Evolutionary conservation across 2,797 vertebrate genomes (phyloP), one percentile per base, ranked within the genome.

Genomic region (Rhynchonycteris naso): DNA sequence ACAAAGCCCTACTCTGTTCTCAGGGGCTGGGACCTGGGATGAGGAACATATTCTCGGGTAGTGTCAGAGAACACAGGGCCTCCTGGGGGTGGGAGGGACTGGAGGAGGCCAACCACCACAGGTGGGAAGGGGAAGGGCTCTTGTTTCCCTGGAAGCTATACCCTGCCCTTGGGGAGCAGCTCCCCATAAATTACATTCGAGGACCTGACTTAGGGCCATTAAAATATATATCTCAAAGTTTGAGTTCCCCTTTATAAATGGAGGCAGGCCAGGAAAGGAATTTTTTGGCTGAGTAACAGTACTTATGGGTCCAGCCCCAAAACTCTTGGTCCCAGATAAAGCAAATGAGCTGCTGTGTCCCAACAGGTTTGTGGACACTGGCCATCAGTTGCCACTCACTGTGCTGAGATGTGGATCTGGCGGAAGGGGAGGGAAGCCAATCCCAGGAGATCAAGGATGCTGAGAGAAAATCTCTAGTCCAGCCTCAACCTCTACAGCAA

Each of bases 291-390:
- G 93, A 95, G 97, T 97, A 98, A 98, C 30, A 81, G 96, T 79
- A 92, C 92, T 47, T 90, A 58, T 88, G 82, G 58, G 24, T 92
- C 95, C 96, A 0, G 58, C 65, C 95, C 95, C 43, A 43, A 43
- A 30, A 98, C 91, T 95, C 92, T 93, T 61, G 96, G 94, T 80
- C 87, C 97, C 98, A 98, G 97, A 97, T 98, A 98, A 97, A 98
- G 90, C 97, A 98, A 98, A 98, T 97, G 97, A 93, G 80, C 86
- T 50, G 89, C 93, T 88, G 76, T 86, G 92, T 95, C 88, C 91
- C 88, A 82, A 56, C 95, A 96, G 96, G 95, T 97, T 96, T 97
- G 94, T 92, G 95, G 96, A 93, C 83, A 87, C 61, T 80, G 33
- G 26, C 26, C 47, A 1, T 79, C 5, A 15, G 66, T 95, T 97